phyloP scores from a whole-genome alignment of 1,140 invertebrate genomes.

The Gyrodactylus bullatarudis region DNA sequence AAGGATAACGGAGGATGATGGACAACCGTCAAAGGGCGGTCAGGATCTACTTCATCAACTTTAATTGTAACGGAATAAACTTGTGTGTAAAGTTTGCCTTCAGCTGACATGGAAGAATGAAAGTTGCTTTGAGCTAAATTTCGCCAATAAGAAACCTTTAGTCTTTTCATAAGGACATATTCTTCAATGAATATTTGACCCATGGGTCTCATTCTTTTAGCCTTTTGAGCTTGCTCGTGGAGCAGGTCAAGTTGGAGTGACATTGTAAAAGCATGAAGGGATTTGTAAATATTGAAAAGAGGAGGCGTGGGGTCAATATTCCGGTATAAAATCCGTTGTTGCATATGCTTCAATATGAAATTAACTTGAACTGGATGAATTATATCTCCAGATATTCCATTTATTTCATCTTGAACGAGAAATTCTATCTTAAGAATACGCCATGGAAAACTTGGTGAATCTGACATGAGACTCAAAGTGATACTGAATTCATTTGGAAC shows the following conservation, averaged over 20 bases:
- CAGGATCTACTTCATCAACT: not conserved
- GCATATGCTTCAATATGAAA: not conserved
- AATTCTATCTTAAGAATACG: constrained; percentile 64
- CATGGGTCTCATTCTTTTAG: not conserved
- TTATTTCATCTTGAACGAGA: constrained; percentile 75
- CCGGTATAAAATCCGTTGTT: not conserved
- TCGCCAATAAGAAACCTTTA: not conserved
- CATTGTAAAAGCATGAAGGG: not conserved
- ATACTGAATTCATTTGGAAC: constrained; percentile 60
- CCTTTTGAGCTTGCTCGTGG: constrained; percentile 3
- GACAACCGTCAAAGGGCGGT: not conserved
- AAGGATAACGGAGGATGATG: not conserved
- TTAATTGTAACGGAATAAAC: not conserved
- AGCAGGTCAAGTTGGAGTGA: constrained; percentile 4
- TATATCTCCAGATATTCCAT: constrained; percentile 24
- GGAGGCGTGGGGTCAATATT: not conserved
- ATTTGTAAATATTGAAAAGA: not conserved
- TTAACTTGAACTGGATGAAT: constrained; percentile 1
- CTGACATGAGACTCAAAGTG: constrained; percentile 72
- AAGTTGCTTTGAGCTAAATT: not conserved
- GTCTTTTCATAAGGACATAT: not conserved
- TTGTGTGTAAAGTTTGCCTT: not conserved
- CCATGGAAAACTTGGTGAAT: constrained; percentile 62
- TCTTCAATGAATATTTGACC: not conserved
- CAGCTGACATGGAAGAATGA: not conserved